phyloP scores from a whole-genome alignment of 2,113 vertebrate species.

The Xiphias gladius region DNA sequence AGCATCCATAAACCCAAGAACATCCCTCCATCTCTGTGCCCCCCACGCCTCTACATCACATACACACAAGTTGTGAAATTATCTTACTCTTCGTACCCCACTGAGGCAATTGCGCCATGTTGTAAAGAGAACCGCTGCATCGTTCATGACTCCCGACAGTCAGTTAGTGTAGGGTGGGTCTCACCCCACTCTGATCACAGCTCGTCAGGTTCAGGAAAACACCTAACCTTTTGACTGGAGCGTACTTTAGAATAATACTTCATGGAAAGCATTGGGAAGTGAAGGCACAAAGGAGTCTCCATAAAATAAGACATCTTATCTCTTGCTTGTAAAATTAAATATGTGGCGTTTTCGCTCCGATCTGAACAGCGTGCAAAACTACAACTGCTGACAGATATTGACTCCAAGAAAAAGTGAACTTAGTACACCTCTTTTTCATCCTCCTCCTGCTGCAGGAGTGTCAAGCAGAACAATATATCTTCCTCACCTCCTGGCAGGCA shows the following conservation, averaged over 20 bases:
- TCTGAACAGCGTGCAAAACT: background rate
- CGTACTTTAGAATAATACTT: constrained; percentile 12
- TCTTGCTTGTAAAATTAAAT: background rate
- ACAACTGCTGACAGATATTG: background rate
- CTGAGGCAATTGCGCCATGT: constrained; percentile 1
- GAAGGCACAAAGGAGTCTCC: background rate
- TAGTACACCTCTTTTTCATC: background rate
- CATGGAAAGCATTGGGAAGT: background rate
- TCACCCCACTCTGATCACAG: background rate
- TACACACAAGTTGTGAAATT: constrained; percentile 27
- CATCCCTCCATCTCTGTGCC: background rate
- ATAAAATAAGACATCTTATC: background rate
- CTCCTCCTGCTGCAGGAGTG: constrained; percentile 3
- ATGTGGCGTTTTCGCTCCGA: background rate
- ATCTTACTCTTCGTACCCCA: constrained; percentile 26
- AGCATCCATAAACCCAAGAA: constrained; percentile 32
- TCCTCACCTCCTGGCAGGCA: constrained; percentile 11
- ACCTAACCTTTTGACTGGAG: constrained; percentile 34
- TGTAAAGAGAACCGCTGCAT: constrained; percentile 35
- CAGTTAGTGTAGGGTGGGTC: constrained; percentile 30
- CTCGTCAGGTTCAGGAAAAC: constrained; percentile 36
- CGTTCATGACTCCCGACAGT: constrained; percentile 52
- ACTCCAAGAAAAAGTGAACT: background rate
- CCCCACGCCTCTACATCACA: constrained; percentile 35
- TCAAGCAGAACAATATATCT: constrained; percentile 34